A percentile compares a stretch with the other conserved stretches of the same genome.
These are phyloP conservation scores for Drosophila peninsularis DNA, from an alignment of 2,888 invertebrate genomes.

Conservation along the genomic window DNA sequence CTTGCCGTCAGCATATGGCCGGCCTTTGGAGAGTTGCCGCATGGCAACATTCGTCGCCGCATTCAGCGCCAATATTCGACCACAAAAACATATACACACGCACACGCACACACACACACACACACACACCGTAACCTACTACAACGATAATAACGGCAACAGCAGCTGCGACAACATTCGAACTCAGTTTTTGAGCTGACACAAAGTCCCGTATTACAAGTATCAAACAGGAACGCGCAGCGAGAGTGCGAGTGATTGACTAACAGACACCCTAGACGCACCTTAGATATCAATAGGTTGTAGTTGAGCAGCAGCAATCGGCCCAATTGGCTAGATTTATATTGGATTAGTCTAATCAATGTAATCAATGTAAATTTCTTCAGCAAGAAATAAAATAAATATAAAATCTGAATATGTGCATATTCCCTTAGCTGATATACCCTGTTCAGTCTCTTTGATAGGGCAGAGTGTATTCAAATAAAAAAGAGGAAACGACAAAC, in stretches of 20 bases:
- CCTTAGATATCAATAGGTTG: too few relatives aligned
- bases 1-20: conserved; percentile 31
- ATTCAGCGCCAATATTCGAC: conserved; percentile 61
- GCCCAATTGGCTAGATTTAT: too few relatives aligned
- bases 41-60: conserved; percentile 32
- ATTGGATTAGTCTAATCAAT: too few relatives aligned
- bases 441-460: background rate
- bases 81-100: conserved; percentile 44
- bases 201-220: conserved; percentile 14
- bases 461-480: background rate
- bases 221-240: conserved; percentile 3
- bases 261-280: conserved; percentile 3
- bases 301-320: too few relatives aligned
- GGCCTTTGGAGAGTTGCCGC: conserved; percentile 45
- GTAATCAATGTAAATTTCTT: too few relatives aligned
- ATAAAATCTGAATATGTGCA: too few relatives aligned
- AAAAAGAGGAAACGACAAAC: conserved; percentile 13
- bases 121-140: conserved; percentile 15
- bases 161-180: conserved; percentile 59
- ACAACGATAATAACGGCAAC: conserved; percentile 26
- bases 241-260: background rate
- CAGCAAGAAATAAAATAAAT: too few relatives aligned
- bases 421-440: background rate
- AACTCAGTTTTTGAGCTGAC: conserved; percentile 31
- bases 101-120: conserved; percentile 20